Evolutionary conservation across 2,888 invertebrate species (phyloP).

Genomic region (Eupithecia insigniata): DNA sequence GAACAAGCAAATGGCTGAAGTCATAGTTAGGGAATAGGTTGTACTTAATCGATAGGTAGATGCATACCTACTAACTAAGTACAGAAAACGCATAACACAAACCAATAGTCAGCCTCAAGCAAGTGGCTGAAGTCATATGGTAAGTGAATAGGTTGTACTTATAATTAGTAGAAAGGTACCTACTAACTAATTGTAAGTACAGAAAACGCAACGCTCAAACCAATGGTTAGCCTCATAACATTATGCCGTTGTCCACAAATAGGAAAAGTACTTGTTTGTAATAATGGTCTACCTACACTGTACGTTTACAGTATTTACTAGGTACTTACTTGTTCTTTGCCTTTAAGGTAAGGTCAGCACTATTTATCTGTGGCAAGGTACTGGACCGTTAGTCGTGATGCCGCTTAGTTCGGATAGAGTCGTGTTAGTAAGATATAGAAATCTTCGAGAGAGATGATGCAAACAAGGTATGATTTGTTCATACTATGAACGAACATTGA

Average conservation of each 20-base stretch:
- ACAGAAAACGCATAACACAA: too few relatives aligned
- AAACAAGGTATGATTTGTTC: background rate
- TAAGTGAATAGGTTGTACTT: too few relatives aligned
- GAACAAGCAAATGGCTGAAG: background rate
- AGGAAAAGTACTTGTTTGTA: slow-evolving; percentile 23
- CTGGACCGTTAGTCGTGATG: slow-evolving; percentile 52
- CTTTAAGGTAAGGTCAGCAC: slow-evolving; percentile 14
- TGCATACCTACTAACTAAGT: too few relatives aligned
- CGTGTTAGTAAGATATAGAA: background rate
- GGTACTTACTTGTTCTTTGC: slow-evolving; percentile 26
- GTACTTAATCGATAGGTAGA: too few relatives aligned
- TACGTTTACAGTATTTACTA: background rate
- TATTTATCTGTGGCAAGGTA: slow-evolving; percentile 37
- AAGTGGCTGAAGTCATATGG: too few relatives aligned
- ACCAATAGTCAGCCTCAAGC: too few relatives aligned
- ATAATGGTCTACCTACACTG: slow-evolving; percentile 39
- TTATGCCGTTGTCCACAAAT: slow-evolving; percentile 1
- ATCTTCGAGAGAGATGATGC: background rate
- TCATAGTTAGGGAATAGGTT: background rate
- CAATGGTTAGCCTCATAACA: background rate
- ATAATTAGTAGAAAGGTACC: too few relatives aligned
- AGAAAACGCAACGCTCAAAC: background rate
- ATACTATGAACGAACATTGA: slow-evolving; percentile 5
- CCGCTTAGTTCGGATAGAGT: slow-evolving; percentile 44
- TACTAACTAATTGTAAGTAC: too few relatives aligned